phyloP scores from a whole-genome alignment of 1,140 invertebrate genomes.

The Hycleus cichorii region DNA sequence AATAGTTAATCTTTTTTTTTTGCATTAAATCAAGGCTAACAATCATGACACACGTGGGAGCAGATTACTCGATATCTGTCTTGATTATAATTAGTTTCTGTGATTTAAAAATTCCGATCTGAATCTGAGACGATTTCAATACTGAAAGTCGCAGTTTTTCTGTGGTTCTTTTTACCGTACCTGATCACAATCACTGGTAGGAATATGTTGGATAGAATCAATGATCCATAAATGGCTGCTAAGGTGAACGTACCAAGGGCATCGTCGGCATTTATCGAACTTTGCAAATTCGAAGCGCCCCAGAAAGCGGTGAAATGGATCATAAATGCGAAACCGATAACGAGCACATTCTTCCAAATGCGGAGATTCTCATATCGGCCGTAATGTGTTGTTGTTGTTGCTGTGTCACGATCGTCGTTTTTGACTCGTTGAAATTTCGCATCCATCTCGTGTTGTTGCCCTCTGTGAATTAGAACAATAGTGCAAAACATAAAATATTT shows the following conservation, averaged over 20 bases:
- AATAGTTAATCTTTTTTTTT: too few species aligned
- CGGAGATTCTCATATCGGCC: slow-evolving; percentile 51
- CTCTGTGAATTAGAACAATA: not conserved
- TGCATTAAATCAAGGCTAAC: too few species aligned
- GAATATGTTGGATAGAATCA: slow-evolving; percentile 75
- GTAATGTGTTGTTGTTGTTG: slow-evolving; percentile 6
- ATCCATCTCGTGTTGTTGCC: slow-evolving; percentile 23
- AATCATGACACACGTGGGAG: too few species aligned
- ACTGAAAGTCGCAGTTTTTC: too few species aligned
- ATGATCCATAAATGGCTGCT: slow-evolving; percentile 68
- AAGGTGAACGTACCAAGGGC: slow-evolving; percentile 63
- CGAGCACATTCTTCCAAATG: slow-evolving; percentile 64
- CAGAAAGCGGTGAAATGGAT: slow-evolving; percentile 79
- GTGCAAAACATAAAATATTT: too few species aligned
- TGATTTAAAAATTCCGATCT: too few species aligned
- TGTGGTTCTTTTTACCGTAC: slow-evolving; percentile 35
- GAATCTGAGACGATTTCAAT: too few species aligned
- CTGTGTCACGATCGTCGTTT: slow-evolving; percentile 26
- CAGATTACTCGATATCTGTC: too few species aligned
- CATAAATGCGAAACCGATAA: slow-evolving; percentile 71
- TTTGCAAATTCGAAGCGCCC: slow-evolving; percentile 71
- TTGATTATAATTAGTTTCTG: too few species aligned
- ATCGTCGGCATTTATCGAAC: slow-evolving; percentile 60
- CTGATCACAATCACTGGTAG: slow-evolving; percentile 67
- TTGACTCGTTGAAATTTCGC: slow-evolving; percentile 32